These are phyloP conservation scores for Gryon sp. DNA, from an alignment of 1,140 invertebrate genomes.

Conservation along the genomic window DNA sequence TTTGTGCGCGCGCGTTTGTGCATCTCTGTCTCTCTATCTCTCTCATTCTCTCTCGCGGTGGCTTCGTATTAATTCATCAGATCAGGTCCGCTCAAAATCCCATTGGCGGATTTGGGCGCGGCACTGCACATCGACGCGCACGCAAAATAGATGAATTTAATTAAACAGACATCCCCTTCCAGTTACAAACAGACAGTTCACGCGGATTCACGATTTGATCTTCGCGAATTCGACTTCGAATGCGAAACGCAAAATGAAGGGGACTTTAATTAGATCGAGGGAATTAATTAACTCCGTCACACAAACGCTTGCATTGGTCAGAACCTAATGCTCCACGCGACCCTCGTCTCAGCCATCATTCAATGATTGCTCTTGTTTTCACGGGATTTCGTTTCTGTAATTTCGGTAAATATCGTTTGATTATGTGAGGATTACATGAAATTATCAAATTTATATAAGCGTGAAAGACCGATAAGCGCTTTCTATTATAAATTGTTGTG, in stretches of 20 bases:
- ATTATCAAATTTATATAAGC: too few relatives aligned
- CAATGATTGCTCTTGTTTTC: conserved; percentile 50
- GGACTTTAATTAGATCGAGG: conserved; percentile 76
- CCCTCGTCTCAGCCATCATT: conserved; percentile 21
- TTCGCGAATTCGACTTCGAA: conserved; percentile 69
- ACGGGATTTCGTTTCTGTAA: conserved; percentile 20
- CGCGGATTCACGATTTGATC: conserved; percentile 73
- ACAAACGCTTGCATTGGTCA: conserved; percentile 35
- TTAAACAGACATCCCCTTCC: conserved; percentile 70
- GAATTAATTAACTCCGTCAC: conserved; percentile 70
- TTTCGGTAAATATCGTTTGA: not conserved
- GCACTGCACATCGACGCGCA: conserved; percentile 59
- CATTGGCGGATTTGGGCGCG: conserved; percentile 31
- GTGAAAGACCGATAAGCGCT: not conserved
- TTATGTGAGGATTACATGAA: not conserved
- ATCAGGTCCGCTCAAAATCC: conserved; percentile 42
- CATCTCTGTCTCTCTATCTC: too few relatives aligned
- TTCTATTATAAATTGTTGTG: conserved; percentile 1
- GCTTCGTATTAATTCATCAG: conserved; percentile 68
- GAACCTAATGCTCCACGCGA: conserved; percentile 9
- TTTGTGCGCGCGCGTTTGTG: conserved; percentile 43
- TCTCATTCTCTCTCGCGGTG: too few relatives aligned
- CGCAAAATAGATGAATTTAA: conserved; percentile 76
- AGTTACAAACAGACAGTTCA: conserved; percentile 64
- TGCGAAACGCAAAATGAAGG: conserved; percentile 62